Percentiles rank a stretch among this genome's conserved stretches.
These are phyloP conservation scores for Acromyrmex heyeri DNA, from an alignment of 1,140 invertebrate genomes.

Conservation along the genomic window DNA sequence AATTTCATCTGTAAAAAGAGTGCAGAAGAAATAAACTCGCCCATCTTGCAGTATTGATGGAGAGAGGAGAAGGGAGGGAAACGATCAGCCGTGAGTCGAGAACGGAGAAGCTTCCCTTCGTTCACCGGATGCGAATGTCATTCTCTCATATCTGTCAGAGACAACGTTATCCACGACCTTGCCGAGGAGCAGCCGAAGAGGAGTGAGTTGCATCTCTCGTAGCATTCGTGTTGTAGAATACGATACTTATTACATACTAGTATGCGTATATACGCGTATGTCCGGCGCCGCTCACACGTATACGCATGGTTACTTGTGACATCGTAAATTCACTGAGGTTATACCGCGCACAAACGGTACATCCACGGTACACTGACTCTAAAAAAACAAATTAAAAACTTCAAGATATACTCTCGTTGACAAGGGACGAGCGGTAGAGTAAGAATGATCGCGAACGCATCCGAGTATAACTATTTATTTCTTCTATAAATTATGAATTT, in stretches of 20 bases:
- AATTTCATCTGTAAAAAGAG: background rate
- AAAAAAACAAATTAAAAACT: conserved; percentile 13
- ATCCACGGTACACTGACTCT: background rate
- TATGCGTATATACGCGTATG: background rate
- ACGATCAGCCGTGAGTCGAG: background rate
- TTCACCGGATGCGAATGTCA: conserved; percentile 72
- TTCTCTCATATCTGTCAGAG: conserved; percentile 68
- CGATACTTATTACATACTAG: background rate
- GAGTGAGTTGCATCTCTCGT: conserved; percentile 42
- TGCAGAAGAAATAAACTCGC: background rate
- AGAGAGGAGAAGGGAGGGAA: background rate
- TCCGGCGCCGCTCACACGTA: background rate
- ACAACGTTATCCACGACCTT: conserved; percentile 69
- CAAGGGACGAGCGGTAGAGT: background rate
- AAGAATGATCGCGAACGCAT: background rate
- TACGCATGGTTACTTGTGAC: background rate
- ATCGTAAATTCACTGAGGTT: conserved; percentile 6
- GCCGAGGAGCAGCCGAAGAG: conserved; percentile 1
- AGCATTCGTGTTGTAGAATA: conserved; percentile 16
- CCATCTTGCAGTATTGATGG: background rate
- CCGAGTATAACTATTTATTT: background rate
- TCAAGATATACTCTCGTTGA: background rate
- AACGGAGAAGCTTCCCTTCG: conserved; percentile 26
- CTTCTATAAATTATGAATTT: background rate
- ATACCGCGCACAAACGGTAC: background rate